Evolutionary conservation across 2,888 invertebrate species (phyloP), one percentile per base, ranked within the genome.

Genomic region (Lymantria monacha): DNA sequence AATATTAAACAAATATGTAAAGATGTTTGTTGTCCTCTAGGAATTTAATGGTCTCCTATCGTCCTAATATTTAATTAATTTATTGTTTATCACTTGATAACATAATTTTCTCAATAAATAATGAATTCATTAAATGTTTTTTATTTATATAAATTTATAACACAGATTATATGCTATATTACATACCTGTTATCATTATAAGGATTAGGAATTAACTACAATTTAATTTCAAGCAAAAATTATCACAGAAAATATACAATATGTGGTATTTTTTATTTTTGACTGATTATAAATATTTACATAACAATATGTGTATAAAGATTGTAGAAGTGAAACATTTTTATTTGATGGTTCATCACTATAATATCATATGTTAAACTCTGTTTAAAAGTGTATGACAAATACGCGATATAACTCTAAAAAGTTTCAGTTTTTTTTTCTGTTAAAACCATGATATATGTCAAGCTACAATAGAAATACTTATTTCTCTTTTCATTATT

Each of bases 31-130:
- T 77, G 72, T 80, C 81, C 76, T 79, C 70, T 75, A 79, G 81
- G 81, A 82, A 84, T 83, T 80, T 64, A 81, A 81, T 31, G 79
- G 81, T 83, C 76, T 80, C 80, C 72, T 79, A 64, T 73, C 74
- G 76, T 82, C 84, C 81, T 84, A 80, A 85, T 83, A 84, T 67
- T 67, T 61, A 69, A 81, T 83, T 88, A 83, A 87, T 88, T 91
- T 90, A 90, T 91, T 88, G 88, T 87, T 88, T 87, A 90, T 87
- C 87, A 81, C 72, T 77, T 81, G 90, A 85, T 89, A 89, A 91
- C 89, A 83, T 80, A 85, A 85, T 84, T 89, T 88, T 87, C 76
- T 83, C 76, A 89, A 89, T 89, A 89, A 90, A 90, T 76, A 73
- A 79, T 82, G 73, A 85, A 81, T 81, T 72, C 71, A 75, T 66